These are phyloP conservation scores for Desmophyllum pertusum DNA, from an alignment of 92 coral and sea anemone species.

Conservation along the genomic window DNA sequence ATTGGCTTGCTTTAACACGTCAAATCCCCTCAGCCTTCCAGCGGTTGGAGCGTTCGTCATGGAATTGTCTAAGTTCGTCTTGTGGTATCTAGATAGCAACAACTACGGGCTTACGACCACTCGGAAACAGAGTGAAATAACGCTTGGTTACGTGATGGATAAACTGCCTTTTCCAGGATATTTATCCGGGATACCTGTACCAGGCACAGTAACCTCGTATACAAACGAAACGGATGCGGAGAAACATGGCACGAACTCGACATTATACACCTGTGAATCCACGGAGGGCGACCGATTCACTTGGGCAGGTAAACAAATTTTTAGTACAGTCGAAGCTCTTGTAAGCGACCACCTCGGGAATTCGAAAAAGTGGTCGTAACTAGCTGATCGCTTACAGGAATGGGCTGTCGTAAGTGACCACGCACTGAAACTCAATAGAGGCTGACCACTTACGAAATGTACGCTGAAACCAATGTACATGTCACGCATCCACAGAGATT, in stretches of 20 bases:
- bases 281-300: slow-evolving; percentile 50
- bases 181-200: slow-evolving; percentile 57
- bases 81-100: slow-evolving; percentile 53
- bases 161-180: slow-evolving; percentile 48
- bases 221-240: slow-evolving; percentile 52
- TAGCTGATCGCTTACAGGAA: no score
- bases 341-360: no score
- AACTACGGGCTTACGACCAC: slow-evolving; percentile 75
- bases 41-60: slow-evolving; percentile 53
- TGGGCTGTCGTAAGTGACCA: no score
- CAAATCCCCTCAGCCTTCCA: neutral
- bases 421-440: no score
- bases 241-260: neutral
- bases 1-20: slow-evolving; percentile 48
- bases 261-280: slow-evolving; percentile 78
- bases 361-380: no score
- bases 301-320: slow-evolving; percentile 86
- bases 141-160: slow-evolving; percentile 76
- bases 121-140: slow-evolving; percentile 69
- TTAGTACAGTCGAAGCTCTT: no score
- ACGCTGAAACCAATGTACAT: no score
- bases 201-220: slow-evolving; percentile 63
- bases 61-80: slow-evolving; percentile 38
- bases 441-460: no score
- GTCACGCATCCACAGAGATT: no score